Conservation (phyloP, 2,888 invertebrate genomes). For the Chrysolina haemoptera region DNA sequence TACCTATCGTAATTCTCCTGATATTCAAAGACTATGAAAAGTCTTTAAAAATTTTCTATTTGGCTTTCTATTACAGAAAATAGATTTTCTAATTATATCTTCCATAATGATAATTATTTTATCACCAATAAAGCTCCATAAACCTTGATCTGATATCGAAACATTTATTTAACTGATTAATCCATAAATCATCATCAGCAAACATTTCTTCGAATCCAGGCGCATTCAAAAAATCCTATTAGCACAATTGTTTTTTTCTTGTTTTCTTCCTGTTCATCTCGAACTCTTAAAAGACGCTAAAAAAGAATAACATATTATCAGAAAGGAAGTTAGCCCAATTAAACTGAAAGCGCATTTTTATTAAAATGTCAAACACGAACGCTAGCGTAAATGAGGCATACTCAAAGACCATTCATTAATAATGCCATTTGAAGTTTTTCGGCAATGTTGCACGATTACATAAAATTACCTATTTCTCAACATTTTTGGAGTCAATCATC, state of each 20-base stretch:
- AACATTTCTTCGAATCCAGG: background rate
- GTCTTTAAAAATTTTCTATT: too few relatives aligned
- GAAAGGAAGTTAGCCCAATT: constrained; percentile 54
- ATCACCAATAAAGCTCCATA: too few relatives aligned
- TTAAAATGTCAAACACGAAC: constrained; percentile 63
- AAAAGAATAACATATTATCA: constrained; percentile 33
- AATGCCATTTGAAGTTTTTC: constrained; percentile 59
- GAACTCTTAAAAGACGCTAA: constrained; percentile 30
- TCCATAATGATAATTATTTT: too few relatives aligned
- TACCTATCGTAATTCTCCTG: too few relatives aligned
- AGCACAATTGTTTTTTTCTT: constrained; percentile 28
- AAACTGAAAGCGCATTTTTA: constrained; percentile 55
- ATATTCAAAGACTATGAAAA: too few relatives aligned
- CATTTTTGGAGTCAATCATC: too few relatives aligned
- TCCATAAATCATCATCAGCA: too few relatives aligned
- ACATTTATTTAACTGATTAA: too few relatives aligned
- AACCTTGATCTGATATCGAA: too few relatives aligned
- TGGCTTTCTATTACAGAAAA: too few relatives aligned
- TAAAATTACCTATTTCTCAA: too few relatives aligned
- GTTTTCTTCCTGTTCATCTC: constrained; percentile 38
- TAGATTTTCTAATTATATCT: too few relatives aligned
- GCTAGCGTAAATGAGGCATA: constrained; percentile 62
- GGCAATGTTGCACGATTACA: constrained; percentile 31
- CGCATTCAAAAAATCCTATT: constrained; percentile 25
- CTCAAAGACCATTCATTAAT: constrained; percentile 62